Percentiles rank a stretch among this genome's conserved stretches.
These are phyloP conservation scores for Rostratula benghalensis DNA, from an alignment of 2,113 vertebrate species.

Conservation along the genomic window DNA sequence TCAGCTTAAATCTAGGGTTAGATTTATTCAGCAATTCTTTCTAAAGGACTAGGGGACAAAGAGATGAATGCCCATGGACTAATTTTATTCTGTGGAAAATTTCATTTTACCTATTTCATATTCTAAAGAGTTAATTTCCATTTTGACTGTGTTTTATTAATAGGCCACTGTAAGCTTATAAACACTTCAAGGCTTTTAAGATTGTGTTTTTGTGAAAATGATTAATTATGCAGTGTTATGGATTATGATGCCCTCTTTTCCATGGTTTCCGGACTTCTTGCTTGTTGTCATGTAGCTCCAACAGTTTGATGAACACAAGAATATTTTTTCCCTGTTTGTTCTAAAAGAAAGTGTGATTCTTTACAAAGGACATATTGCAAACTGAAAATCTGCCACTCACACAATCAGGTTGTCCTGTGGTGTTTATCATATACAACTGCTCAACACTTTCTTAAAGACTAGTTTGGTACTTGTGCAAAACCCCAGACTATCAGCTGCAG, in stretches of 20 bases:
- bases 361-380: constrained; percentile 1
- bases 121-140: constrained; percentile 66
- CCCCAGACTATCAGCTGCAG: background rate
- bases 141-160: constrained; percentile 58
- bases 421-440: background rate
- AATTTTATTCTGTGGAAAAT: constrained; percentile 1
- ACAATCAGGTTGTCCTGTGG: background rate
- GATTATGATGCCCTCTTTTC: constrained; percentile 68
- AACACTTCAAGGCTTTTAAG: constrained; percentile 56
- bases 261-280: constrained; percentile 42
- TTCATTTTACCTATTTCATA: background rate
- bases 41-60: background rate
- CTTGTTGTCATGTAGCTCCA: constrained; percentile 47
- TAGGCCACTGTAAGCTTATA: constrained; percentile 57
- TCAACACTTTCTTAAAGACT: background rate
- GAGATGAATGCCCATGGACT: background rate
- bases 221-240: constrained; percentile 72
- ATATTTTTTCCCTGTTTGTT: background rate
- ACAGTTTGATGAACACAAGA: constrained; percentile 39
- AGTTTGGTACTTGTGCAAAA: background rate
- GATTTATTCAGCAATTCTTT: constrained; percentile 4
- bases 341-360: background rate
- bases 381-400: constrained; percentile 24
- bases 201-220: constrained; percentile 52
- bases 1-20: background rate